Evolutionary conservation across 1,140 invertebrate species (phyloP), one percentile per base, ranked within the genome.

Genomic region (Orussus abietinus): DNA sequence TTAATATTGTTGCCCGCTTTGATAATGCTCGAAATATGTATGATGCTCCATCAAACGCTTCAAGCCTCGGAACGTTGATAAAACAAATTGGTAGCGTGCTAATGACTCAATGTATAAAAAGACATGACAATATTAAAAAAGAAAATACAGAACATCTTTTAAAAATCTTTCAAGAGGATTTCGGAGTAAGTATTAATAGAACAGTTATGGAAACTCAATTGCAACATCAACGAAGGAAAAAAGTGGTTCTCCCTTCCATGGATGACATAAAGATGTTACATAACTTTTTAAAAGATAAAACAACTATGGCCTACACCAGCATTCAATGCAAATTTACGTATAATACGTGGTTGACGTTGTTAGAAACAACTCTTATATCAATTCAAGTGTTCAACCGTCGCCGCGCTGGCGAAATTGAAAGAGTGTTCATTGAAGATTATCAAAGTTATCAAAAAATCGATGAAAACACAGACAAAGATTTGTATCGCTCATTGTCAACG

Each of bases 91-190:
- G 30, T 4, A 33, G 34, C 1, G 18, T 31, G 5, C 22, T 35
- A 9, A 29, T 25, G 7, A 25, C 44, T 13, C 22, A 46, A 11
- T 46, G 28, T 14, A 46, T 46, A 4, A 46, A 41, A 28, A 36
- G 21, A 11, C 25, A 49, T 9, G 18, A 12, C 13, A 19, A 26
- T 6, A n/a, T 13, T n/a, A 18, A 45, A 17, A 42, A 44, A 13
- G 37, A 40, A 12, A 15, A 17, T 3, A 20, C 40, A 4, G 30
- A 43, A 21, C 35, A 34, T 25, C 44, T 48, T 35, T 15, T 48
- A 10, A 40, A 43, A 10, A 15, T 38, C 14, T 11, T 39, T 3
- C 12, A 5, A 1, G 30, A 34, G 5, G 17, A 19, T 6, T 48
- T 33, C 20, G 41, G 42, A 4, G 30, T 20, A 5, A 40, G 30